Base-by-base conservation (phyloP, 2,113 vertebrate species). In the Motacilla tschutschensis region DNA sequence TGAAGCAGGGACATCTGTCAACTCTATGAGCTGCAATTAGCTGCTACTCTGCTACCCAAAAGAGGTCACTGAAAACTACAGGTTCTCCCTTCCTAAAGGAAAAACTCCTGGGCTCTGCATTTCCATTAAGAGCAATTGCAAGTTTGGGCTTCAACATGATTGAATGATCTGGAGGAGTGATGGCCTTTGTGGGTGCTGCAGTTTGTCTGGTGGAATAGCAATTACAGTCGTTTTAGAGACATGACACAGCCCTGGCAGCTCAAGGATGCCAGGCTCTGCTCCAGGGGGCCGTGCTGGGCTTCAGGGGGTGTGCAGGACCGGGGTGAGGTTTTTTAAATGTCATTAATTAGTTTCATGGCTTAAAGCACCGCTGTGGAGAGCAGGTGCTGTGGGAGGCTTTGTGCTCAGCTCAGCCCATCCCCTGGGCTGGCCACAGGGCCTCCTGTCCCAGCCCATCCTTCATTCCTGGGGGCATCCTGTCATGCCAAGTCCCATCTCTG, bases 1-100 rank as follows among this genome's bases (percentile, higher is more conserved):
- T 2, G 53, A 81, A 59, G 85, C 89, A 71, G 71, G 72, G 66
- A 89, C 88, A 82, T 47, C 90, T 76, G 79, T 85, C 90, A 79
- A 9, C 60, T 73, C 63, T 12, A 58, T 12, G 12, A 33, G 78
- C 69, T n/a, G 19, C 89, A 85, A 66, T 95, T 92, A 94, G 80
- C 81, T 15, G 38, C 88, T 35, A 44, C 31, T 73, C 88, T 54
- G 83, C 85, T 64, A 72, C 79, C 78, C 85, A 75, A 88, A 89
- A 72, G 89, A 92, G 85, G 79, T 86, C 72, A 71, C 63, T 0
- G 8, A 36, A 85, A 91, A 66, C 47, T 4, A 43, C 50, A 60
- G 66, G 64, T 63, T 59, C 75, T 51, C 22, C 43, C 57, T 60
- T 73, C 62, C 65, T 29, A n/a, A 29, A 0, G 1, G 92, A n/a